These are phyloP conservation scores for Trinorchestia longiramus DNA, from an alignment of 1,140 invertebrate species.

Conservation along the genomic window DNA sequence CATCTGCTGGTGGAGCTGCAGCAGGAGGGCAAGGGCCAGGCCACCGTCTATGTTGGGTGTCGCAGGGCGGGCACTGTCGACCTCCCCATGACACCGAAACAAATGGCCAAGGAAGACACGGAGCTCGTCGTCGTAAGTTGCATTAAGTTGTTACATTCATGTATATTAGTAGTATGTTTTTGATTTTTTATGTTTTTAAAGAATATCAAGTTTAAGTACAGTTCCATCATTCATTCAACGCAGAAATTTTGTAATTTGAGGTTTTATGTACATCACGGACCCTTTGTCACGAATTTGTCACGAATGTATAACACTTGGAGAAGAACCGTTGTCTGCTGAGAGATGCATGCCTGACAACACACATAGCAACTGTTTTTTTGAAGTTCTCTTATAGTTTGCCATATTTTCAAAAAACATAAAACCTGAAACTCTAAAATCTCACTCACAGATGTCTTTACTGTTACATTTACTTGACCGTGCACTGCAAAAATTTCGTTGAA, in stretches of 20 bases:
- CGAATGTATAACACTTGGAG: background rate
- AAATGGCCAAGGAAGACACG: constrained; percentile 13
- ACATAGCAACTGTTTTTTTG: background rate
- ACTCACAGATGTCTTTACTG: background rate
- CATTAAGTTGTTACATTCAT: background rate
- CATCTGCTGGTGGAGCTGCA: constrained; percentile 50
- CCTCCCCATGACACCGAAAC: constrained; percentile 45
- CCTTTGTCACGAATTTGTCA: background rate
- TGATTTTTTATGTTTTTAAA: too few relatives aligned
- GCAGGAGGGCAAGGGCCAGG: constrained; percentile 39
- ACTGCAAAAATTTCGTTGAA: background rate
- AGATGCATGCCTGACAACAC: background rate
- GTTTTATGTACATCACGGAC: too few relatives aligned
- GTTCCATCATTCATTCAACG: too few relatives aligned
- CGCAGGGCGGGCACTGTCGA: constrained; percentile 14
- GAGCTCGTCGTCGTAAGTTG: constrained; percentile 22
- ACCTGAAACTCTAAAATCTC: background rate
- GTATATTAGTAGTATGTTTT: too few relatives aligned
- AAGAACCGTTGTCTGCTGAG: background rate
- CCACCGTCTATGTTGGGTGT: constrained; percentile 43
- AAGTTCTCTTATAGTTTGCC: background rate
- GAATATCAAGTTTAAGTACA: too few relatives aligned
- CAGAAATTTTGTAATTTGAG: too few relatives aligned
- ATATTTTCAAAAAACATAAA: background rate
- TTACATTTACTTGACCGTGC: background rate